Conservation (phyloP, 2,113 vertebrate genomes). For the cat (Felis catus) region F.catus_Fca126_mat1.0 CM031419.1:154674001-154674500, state of each 20-base stretch:
- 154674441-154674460: background rate
- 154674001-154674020: background rate
- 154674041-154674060: background rate
- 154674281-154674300: background rate
- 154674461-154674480: background rate
- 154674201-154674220: background rate
- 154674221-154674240: background rate
- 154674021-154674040: background rate
- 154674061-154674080: background rate
- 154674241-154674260: background rate
- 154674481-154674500: background rate
- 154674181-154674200: background rate
- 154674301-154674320: background rate
- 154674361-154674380: background rate
- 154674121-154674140: background rate
- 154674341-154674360: background rate
- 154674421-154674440: background rate
- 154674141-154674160: background rate
- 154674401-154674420: background rate
- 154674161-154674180: background rate
- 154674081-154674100: background rate
- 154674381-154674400: background rate
- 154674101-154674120: background rate
- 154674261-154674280: background rate
- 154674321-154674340: background rate